Evolutionary conservation across 2,888 invertebrate genomes (phyloP), one percentile per base, ranked within the genome.

Genomic region (Hypomecis atomaria): DNA sequence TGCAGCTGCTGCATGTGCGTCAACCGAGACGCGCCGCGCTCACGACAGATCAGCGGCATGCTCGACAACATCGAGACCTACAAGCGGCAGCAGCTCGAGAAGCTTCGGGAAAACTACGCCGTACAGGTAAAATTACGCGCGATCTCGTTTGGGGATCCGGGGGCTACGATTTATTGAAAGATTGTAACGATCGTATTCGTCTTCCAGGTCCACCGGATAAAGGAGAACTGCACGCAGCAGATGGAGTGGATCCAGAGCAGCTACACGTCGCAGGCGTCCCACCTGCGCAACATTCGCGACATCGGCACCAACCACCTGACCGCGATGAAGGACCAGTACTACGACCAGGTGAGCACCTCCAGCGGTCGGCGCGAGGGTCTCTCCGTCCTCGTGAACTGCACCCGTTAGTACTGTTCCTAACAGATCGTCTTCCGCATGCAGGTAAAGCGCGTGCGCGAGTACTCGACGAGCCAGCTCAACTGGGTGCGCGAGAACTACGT

Each of bases 401-500:
- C 58, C 53, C 42, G 48, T 40, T 49, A 38, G 52, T 42, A 59
- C 63, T 43, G 55, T 47, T 47, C 43, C 48, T 62, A 64, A 61
- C 53, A 43, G 59, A 44, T 62, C 34, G 49, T 59, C 36, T 57
- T 47, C 55, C 62, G 44, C 42, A 59, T 62, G 61, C 94, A 98
- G 97, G 97, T 98, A 70, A 96, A 96, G 84, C 95, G 96, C 75
- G 98, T 98, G 43, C 95, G 98, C 62, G 98, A 98, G 81, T 99
- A 99, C 86, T 98, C 98, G 23, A 96, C 97, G 43, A 94, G 95
- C 67, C 98, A 98, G 88, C 93, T 99, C 77, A 97, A 97, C 88
- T 97, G 98, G 96, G 97, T 99, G 73, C 95, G 98, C 67, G 98
- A 98, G 86, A 98, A 98, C 89, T 99, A 99, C 90, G 97, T 98